Conservation (phyloP, 2,113 vertebrate genomes). For the Tragulus kanchil region DNA sequence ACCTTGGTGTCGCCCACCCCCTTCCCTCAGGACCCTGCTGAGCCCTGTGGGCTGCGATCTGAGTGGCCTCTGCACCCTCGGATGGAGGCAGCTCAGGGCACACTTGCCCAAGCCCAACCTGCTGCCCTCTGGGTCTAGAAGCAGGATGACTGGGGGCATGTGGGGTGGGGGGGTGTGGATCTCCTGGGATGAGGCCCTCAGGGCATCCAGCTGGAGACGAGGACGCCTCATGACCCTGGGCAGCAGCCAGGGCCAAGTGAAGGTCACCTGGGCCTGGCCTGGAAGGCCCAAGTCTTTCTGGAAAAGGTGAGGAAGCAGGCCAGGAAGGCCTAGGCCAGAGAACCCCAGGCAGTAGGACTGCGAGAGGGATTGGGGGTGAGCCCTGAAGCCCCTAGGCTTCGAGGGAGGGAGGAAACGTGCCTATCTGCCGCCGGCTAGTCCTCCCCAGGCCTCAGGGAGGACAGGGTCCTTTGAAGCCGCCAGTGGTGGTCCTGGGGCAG, state of each 20-base stretch:
- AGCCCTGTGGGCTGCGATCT: not conserved
- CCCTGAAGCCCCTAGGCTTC: accelerated
- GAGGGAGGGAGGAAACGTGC: not conserved
- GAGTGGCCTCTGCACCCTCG: not conserved
- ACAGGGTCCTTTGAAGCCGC: not conserved
- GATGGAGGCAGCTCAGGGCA: not conserved
- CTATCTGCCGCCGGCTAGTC: accelerated
- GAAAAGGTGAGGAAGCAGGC: not conserved
- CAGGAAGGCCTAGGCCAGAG: not conserved
- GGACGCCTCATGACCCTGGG: not conserved
- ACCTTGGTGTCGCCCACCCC: not conserved
- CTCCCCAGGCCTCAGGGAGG: not conserved
- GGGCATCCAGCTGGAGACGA: not conserved
- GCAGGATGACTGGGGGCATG: not conserved
- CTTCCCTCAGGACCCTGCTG: not conserved
- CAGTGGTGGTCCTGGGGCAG: too few relatives aligned
- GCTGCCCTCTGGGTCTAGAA: not conserved
- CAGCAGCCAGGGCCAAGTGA: not conserved
- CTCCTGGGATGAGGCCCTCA: not conserved
- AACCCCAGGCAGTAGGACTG: not conserved
- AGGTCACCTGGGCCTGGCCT: too few relatives aligned
- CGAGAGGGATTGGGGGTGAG: not conserved
- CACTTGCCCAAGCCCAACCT: not conserved
- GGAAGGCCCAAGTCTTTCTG: not conserved
- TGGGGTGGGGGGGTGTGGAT: not conserved